Evolutionary conservation across 2,888 invertebrate genomes (phyloP).

Genomic region (Balanococcus diminutus): DNA sequence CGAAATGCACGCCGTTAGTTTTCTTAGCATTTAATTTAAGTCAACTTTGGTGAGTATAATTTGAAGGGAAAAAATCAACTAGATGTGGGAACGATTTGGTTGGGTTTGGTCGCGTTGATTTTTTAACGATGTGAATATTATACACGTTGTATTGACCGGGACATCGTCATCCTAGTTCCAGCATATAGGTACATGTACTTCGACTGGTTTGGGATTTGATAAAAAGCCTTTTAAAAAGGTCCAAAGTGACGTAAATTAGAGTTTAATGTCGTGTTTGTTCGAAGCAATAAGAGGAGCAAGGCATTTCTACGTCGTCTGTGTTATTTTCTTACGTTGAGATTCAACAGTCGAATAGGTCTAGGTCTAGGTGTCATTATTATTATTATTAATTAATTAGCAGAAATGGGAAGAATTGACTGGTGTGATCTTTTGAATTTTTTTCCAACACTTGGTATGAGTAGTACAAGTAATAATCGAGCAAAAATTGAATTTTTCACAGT

Average conservation of each 20-base stretch:
- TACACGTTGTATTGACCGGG: neutral
- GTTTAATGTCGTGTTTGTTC: neutral
- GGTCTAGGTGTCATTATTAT: neutral
- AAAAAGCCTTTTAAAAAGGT: neutral
- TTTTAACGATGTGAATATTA: neutral
- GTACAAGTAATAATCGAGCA: too few species aligned
- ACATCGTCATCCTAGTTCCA: neutral
- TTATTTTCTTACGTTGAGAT: neutral
- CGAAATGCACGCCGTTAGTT: neutral
- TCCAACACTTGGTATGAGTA: too few species aligned
- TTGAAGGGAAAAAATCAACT: neutral
- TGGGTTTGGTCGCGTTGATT: neutral
- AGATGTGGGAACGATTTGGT: neutral
- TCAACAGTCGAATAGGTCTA: neutral
- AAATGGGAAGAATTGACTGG: too few species aligned
- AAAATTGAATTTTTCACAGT: too few species aligned
- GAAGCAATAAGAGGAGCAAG: neutral
- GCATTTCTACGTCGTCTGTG: neutral
- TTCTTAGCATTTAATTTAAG: constrained; percentile 9
- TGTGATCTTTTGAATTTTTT: too few species aligned
- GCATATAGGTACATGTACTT: neutral
- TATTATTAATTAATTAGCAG: neutral
- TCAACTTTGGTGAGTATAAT: neutral
- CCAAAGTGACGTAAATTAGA: neutral
- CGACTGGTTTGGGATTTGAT: neutral